Evolutionary conservation across 2,888 invertebrate species (phyloP), one percentile per base, ranked within the genome.

Genomic region (Hybos culiciformis): DNA sequence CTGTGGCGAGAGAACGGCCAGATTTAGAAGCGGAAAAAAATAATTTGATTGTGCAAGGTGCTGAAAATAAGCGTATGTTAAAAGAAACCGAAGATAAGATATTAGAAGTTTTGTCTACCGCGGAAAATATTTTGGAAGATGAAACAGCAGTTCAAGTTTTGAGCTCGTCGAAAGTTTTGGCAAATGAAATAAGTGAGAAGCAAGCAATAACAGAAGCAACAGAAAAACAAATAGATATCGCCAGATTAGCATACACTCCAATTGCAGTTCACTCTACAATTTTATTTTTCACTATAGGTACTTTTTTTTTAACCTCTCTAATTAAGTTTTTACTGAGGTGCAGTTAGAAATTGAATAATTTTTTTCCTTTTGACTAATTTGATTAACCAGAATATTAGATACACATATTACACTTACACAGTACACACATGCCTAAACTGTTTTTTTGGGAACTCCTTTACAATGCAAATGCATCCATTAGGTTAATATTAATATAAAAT

Each of bases 61-160:
- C 92, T 0, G 83, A 84, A 53, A 86, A 86, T 57, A 79, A 84
- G 54, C 77, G 83, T 37, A 70, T 80, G 47, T 59, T 87, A 45
- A 86, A 91, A 57, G 90, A 93, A 52, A 87, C 91, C 29, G 93
- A 94, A 63, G 84, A 82, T 64, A 85, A 91, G 63, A 94, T 94
- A 51, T 69, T 94, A 11, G 81, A 80, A 62, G 77, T 85, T 1
- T 61, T 86, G 11, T 70, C 76, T 1, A 77, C 83, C 0, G 73
- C 80, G 52, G 83, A 83, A 18, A 84, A 83, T 60, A 82, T 87
- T 52, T 67, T 94, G 41, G 93, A 93, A 63, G 91, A 94, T 59
- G 93, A 94, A 65, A 86, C 83, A 34, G 92, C 90, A 18, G 88
- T 93, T 6, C 76, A 76, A 67, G 76, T 92, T 50, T 68, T 94